Evolutionary conservation across 2,797 vertebrate species (phyloP).

Genomic region (Tarsius wallacei): DNA sequence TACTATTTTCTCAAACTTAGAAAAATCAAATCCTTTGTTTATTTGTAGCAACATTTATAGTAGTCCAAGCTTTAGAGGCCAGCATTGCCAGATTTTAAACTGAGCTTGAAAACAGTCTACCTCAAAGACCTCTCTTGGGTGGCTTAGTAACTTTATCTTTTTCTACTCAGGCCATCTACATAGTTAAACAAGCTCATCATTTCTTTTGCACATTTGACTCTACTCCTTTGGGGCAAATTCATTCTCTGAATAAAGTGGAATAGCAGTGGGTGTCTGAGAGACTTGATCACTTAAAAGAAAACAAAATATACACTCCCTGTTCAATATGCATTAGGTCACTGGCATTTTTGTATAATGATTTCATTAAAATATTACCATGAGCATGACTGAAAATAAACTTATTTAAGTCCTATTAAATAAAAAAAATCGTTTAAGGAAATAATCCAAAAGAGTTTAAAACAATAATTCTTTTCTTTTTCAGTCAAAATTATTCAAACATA

Average conservation of each 20-base stretch:
- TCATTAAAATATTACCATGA: conserved; percentile 79
- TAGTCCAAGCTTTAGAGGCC: conserved; percentile 26
- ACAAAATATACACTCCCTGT: conserved; percentile 71
- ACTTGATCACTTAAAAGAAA: conserved; percentile 64
- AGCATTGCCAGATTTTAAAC: conserved; percentile 63
- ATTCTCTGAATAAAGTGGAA: conserved; percentile 66
- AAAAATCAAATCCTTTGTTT: conserved; percentile 62
- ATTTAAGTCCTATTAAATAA: conserved; percentile 56
- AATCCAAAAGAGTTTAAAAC: conserved; percentile 58
- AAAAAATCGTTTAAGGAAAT: not conserved
- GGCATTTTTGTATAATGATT: conserved; percentile 83
- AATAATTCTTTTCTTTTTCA: conserved; percentile 17
- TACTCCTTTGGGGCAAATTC: conserved; percentile 57
- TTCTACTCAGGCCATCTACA: not conserved
- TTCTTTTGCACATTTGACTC: conserved; percentile 67
- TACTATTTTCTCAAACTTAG: conserved; percentile 61
- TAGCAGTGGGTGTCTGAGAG: conserved; percentile 20
- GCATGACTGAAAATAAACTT: conserved; percentile 83
- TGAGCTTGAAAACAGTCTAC: conserved; percentile 67
- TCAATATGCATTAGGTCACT: conserved; percentile 61
- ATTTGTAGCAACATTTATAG: conserved; percentile 49
- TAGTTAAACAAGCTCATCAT: conserved; percentile 54
- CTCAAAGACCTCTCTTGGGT: conserved; percentile 71
- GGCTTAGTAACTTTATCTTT: conserved; percentile 70
- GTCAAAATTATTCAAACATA: conserved; percentile 60